Base-by-base conservation (phyloP, 2,797 vertebrate species). In the Scyliorhinus canicula region DNA sequence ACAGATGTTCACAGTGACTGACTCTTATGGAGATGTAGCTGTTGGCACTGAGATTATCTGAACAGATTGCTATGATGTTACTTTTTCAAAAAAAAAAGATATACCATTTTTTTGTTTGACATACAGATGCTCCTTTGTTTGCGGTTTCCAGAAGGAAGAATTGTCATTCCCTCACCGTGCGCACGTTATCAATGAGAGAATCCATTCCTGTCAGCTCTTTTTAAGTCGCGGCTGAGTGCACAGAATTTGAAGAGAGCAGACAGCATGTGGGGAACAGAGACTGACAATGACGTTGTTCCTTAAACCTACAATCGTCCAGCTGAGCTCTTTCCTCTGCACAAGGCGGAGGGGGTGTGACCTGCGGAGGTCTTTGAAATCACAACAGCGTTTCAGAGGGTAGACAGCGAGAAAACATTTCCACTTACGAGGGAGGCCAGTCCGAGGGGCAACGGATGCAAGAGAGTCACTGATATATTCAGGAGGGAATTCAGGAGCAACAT, bases 11-110 rank as follows among this genome's bases (percentile, higher is more conserved):
- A 67, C 35, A 52, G 31, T 55, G 93, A 74, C 65, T 94, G 65
- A 65, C 47, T 69, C 93, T 94, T 40, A 91, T 11, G 47, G 93
- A 52, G 16, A 52, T 9, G 50, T 94, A 55, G 93, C 65, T 94
- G 50, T 69, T 94, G 93, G 93, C 93, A 71, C 93, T 74, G 44
- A 94, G 67, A 94, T 94, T 69, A 94, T 94, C 93, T 21, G 65
- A 74, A 55, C 69, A 71, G 93, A 94, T 71, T 52, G 28, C 50
- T 94, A 67, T 44, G 47, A 69, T 94, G 65, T 94, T 74, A 94
- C 52, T 71, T 69, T 44, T 67, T 71, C 6, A 6, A 44, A 31
- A 44, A 47, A 67, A 69, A 93, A 67, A 93, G 47, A 94, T 11
- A 71, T 31, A 31, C 93, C 28, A 1, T n/a, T 94, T 94, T 44